Evolutionary conservation across 2,888 invertebrate genomes (phyloP).

Genomic region (Globia sparganii): DNA sequence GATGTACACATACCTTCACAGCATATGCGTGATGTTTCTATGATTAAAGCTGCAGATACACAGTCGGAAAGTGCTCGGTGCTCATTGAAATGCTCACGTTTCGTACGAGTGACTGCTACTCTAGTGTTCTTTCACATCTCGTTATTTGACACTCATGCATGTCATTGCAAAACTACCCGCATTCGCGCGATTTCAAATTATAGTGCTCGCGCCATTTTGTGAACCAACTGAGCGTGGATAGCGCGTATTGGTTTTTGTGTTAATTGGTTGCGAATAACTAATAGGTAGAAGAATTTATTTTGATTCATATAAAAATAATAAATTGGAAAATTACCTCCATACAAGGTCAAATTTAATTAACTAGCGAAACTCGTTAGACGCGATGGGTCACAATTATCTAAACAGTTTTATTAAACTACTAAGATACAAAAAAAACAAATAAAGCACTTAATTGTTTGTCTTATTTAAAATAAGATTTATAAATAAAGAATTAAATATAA

Average conservation of each 20-base stretch:
- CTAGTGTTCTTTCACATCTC: slow-evolving; percentile 52
- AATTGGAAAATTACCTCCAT: neutral
- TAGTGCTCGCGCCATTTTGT: slow-evolving; percentile 39
- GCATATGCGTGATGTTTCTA: slow-evolving; percentile 29
- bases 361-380: neutral
- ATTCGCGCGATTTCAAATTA: slow-evolving; percentile 48
- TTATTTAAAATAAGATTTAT: no score
- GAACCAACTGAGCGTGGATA: slow-evolving; percentile 41
- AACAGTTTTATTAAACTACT: no score
- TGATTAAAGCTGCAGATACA: slow-evolving; percentile 33
- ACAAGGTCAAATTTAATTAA: neutral
- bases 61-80: slow-evolving; percentile 26
- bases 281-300: neutral
- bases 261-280: slow-evolving; percentile 20
- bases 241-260: slow-evolving; percentile 29
- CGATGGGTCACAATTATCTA: no score
- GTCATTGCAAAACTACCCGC: slow-evolving; percentile 38
- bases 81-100: slow-evolving; percentile 53
- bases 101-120: slow-evolving; percentile 39
- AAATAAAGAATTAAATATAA: no score
- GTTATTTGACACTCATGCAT: slow-evolving; percentile 51
- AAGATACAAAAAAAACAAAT: no score
- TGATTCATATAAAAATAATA: neutral
- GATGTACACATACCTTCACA: neutral
- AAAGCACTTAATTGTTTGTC: no score